Base-by-base conservation (phyloP, 2,797 vertebrate species). In the Apodemus agrarius region DNA sequence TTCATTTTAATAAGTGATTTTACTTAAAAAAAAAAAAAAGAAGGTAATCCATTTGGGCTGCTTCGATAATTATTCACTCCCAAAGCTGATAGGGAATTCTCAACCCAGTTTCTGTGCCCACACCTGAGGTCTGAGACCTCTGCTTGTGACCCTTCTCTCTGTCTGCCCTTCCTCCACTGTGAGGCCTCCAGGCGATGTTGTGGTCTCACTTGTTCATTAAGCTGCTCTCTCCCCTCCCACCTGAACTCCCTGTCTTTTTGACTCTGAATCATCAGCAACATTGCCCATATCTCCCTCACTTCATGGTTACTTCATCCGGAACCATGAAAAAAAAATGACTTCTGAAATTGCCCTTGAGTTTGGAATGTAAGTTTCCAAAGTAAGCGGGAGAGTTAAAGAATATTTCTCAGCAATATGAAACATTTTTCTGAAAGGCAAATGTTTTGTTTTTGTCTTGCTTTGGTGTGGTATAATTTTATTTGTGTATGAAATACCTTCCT, bases 401-500 rank as follows among this genome's bases (percentile, higher is more conserved):
- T 43, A 59, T 87, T 78, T 75, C 40, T 95, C 0, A 59, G 52
- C 86, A 80, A 54, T 49, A 22, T 11, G 37, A 83, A 90, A 37
- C 37, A 43, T 84, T 92, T 95, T 16, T 52, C 40, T 57, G 43
- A 78, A 88, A 59, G 69, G 5, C 49, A 86, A 40, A 8, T 11
- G 14, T 61, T 65, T 5, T 29, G 2, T 83, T 49, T 84, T 96
- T 80, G 82, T 1, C 26, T 91, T 14, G 31, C 2, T 22, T 54
- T 76, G 83, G 40, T 86, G 49, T 83, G 54, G 16, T 72, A 61
- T 72, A 34, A n/a, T 61, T 24, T 21, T 89, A 40, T 52, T 34
- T 85, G 43, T 84, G 90, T 76, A 54, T 24, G 40, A 95, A 86
- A 74, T 59, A 49, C 69, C 81, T 94, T 87, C 83, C 86, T 91